Conservation (phyloP, 1,140 invertebrate genomes). For the Leptonema lineaticorne region DNA sequence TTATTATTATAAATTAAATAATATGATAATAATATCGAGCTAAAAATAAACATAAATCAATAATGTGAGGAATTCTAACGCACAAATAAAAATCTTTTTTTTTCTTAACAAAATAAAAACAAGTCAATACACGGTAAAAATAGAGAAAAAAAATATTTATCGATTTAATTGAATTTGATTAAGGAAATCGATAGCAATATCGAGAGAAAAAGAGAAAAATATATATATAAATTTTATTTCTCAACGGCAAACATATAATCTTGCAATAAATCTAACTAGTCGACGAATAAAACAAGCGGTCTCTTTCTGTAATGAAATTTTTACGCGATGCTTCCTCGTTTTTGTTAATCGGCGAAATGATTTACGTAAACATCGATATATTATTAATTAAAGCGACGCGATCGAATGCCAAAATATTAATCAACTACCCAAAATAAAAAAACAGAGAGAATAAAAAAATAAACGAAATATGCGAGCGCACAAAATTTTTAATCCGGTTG, state of each 20-base stretch:
- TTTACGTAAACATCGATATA: slow-evolving; percentile 17
- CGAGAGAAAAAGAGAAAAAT: background rate
- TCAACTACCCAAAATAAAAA: background rate
- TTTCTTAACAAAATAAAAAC: too few relatives aligned
- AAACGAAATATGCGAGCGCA: too few relatives aligned
- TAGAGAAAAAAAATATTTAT: background rate
- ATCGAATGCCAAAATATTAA: slow-evolving; percentile 7
- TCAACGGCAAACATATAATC: slow-evolving; percentile 7
- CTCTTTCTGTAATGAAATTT: slow-evolving; percentile 3
- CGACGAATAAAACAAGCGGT: background rate
- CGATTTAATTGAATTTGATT: slow-evolving; percentile 5
- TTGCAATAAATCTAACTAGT: slow-evolving; percentile 6
- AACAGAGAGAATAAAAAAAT: too few relatives aligned
- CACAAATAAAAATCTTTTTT: too few relatives aligned
- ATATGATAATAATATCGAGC: too few relatives aligned
- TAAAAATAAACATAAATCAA: too few relatives aligned
- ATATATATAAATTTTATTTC: background rate
- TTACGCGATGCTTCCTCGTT: slow-evolving; percentile 3
- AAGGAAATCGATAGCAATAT: background rate
- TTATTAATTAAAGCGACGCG: slow-evolving; percentile 16
- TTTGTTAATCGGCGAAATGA: background rate
- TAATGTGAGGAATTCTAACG: too few relatives aligned
- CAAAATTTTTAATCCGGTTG: background rate
- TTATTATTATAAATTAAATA: too few relatives aligned
- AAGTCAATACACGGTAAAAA: too few relatives aligned